phyloP scores from a whole-genome alignment of 2,797 vertebrate species.

The Vipera latastei region DNA sequence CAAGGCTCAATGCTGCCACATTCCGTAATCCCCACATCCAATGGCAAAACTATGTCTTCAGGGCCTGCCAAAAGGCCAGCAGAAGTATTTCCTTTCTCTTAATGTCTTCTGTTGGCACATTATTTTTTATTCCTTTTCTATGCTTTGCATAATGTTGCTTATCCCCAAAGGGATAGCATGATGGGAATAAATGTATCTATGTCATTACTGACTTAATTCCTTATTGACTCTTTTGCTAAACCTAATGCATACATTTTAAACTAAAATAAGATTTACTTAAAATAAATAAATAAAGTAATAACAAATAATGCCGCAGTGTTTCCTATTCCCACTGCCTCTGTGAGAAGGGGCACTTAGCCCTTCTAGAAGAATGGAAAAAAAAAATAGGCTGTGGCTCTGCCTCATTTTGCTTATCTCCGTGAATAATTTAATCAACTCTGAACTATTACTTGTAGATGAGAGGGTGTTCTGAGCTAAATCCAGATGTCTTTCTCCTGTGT shows the following conservation, averaged over 20 bases:
- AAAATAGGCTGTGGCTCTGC: background rate
- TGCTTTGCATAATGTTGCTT: background rate
- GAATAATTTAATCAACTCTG: background rate
- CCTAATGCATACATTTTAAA: background rate
- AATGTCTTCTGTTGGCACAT: background rate
- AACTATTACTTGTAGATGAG: background rate
- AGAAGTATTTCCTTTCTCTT: background rate
- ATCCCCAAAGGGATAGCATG: background rate
- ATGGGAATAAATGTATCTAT: background rate
- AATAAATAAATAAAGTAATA: background rate
- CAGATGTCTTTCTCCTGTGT: background rate
- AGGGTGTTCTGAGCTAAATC: background rate
- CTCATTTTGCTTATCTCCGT: background rate
- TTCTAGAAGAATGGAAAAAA: background rate
- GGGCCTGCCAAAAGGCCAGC: background rate
- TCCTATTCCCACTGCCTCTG: background rate
- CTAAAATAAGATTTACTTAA: background rate
- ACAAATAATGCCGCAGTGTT: background rate
- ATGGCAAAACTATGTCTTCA: background rate
- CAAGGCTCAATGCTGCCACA: background rate
- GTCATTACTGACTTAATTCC: background rate
- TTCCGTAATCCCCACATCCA: background rate
- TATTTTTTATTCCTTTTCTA: background rate
- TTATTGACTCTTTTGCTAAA: background rate
- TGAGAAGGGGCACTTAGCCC: background rate